Conservation (phyloP, 30 jellyfish, hydroid and myxozoan genomes). For the Morbakka virulenta region DNA sequence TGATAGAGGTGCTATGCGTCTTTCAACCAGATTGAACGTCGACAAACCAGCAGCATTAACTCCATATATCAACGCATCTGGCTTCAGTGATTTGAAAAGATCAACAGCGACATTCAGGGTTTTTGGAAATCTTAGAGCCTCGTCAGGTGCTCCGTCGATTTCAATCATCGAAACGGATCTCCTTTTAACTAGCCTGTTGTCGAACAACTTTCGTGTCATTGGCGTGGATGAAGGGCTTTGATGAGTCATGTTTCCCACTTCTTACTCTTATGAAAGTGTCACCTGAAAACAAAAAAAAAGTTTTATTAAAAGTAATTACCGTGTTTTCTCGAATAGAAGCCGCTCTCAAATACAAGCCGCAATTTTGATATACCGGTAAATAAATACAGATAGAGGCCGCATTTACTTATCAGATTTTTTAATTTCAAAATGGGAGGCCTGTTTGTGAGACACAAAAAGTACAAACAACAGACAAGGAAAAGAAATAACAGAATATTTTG, state of each 20-base stretch:
- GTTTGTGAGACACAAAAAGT: no score
- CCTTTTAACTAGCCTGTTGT: background rate
- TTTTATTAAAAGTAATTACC: no score
- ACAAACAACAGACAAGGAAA: no score
- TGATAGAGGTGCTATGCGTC: constrained; percentile 33
- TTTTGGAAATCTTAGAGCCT: constrained; percentile 19
- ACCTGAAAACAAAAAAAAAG: no score
- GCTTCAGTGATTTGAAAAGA: no score
- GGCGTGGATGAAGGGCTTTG: constrained; percentile 17
- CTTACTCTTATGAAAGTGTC: constrained; percentile 13
- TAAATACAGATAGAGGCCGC: no score
- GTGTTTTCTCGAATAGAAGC: no score
- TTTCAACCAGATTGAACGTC: constrained; percentile 38
- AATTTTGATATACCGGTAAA: no score
- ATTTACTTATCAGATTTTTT: no score
- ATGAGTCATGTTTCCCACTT: constrained; percentile 28
- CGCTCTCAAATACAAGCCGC: no score
- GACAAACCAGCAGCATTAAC: constrained; percentile 55
- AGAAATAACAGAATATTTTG: no score
- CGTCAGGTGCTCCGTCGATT: constrained; percentile 21
- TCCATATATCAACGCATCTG: constrained; percentile 26
- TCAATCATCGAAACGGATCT: background rate
- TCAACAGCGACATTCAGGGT: background rate
- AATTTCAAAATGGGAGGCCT: no score
- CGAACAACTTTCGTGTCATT: constrained; percentile 13